phyloP scores from a whole-genome alignment of 2,888 invertebrate genomes.

The Dryadula phaetusa region DNA sequence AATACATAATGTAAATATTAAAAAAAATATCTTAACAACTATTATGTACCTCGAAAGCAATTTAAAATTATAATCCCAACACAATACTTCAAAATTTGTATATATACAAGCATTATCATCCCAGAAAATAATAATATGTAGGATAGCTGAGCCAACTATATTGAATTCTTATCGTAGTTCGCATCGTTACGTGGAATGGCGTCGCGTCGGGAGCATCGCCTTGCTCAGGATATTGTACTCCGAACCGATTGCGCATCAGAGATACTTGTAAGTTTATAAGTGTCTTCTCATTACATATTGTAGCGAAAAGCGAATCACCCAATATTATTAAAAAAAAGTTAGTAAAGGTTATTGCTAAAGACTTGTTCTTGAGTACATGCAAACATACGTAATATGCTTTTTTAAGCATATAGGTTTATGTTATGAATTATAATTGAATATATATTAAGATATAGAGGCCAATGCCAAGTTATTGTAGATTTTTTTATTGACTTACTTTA shows the following conservation, averaged over 20 bases:
- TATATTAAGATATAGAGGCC: too few relatives aligned
- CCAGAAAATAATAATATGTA: conserved; percentile 23
- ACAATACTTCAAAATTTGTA: not conserved
- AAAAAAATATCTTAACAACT: too few relatives aligned
- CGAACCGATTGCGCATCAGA: conserved; percentile 16
- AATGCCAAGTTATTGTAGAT: too few relatives aligned
- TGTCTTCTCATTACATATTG: conserved; percentile 3
- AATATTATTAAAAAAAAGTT: not conserved
- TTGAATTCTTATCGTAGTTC: conserved; percentile 26
- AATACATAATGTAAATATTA: too few relatives aligned
- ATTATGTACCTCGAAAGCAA: too few relatives aligned
- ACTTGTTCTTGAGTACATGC: not conserved
- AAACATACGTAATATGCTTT: too few relatives aligned
- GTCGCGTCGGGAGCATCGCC: conserved; percentile 23
- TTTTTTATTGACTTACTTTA: too few relatives aligned
- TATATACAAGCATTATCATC: not conserved
- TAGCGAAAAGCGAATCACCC: not conserved
- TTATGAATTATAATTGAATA: too few relatives aligned
- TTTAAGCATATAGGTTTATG: too few relatives aligned
- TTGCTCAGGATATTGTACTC: conserved; percentile 27
- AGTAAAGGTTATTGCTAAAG: not conserved
- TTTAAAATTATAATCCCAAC: not conserved
- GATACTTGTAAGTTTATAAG: conserved; percentile 17
- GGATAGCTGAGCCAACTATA: conserved; percentile 21
- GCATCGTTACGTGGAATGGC: conserved; percentile 24